Conservation (phyloP, 2,888 invertebrate species). For the Peribatodes rhomboidaria region DNA sequence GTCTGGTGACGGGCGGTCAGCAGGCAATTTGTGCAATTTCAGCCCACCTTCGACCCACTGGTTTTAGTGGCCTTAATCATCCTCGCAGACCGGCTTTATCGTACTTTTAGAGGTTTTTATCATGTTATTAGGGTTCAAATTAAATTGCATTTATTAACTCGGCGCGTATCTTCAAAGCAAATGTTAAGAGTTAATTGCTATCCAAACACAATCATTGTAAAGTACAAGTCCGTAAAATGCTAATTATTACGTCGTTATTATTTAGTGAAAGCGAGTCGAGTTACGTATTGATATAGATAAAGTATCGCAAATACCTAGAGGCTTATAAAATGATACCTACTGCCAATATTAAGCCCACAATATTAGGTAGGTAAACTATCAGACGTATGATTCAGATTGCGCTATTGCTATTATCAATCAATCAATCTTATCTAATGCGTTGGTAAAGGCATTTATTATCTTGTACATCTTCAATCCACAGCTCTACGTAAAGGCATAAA, state of each 20-base stretch:
- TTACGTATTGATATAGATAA: constrained; percentile 5
- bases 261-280: constrained; percentile 10
- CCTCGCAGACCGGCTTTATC: constrained; percentile 37
- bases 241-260: constrained; percentile 12
- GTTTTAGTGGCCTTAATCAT: constrained; percentile 50
- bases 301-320: constrained; percentile 1
- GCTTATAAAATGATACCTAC: constrained; percentile 1
- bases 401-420: constrained; percentile 34
- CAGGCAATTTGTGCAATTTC: constrained; percentile 60
- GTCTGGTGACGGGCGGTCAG: constrained; percentile 39
- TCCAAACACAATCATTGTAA: constrained; percentile 13
- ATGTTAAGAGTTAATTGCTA: constrained; percentile 8
- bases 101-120: constrained; percentile 32
- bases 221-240: background rate
- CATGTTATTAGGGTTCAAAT: constrained; percentile 33
- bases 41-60: constrained; percentile 55
- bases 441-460: constrained; percentile 32
- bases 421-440: constrained; percentile 33
- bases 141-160: constrained; percentile 25
- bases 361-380: constrained; percentile 16
- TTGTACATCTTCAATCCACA: constrained; percentile 32
- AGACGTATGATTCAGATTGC: constrained; percentile 24
- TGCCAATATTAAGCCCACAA: constrained; percentile 10
- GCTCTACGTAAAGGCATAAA: constrained; percentile 36
- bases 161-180: constrained; percentile 14